phyloP scores from a whole-genome alignment of 1,140 invertebrate species.

The Papilio dardanus region DNA sequence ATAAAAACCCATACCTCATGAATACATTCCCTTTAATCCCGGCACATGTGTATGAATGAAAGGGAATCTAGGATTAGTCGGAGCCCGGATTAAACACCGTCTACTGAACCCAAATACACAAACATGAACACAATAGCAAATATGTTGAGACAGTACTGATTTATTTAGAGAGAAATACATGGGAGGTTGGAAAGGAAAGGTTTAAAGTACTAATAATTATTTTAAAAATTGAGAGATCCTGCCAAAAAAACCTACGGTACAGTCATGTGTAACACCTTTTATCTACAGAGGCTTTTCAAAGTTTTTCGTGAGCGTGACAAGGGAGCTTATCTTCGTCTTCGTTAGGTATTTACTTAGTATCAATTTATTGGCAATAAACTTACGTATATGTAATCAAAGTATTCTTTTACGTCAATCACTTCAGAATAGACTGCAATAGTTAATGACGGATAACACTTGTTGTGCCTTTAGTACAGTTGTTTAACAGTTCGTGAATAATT shows the following conservation, averaged over 20 bases:
- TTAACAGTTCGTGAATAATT: not conserved
- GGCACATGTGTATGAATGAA: not conserved
- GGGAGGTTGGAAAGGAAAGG: not conserved
- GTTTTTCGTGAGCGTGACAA: not conserved
- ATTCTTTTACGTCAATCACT: not conserved
- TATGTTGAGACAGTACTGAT: not conserved
- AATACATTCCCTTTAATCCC: conserved; percentile 1
- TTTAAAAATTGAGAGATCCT: not conserved
- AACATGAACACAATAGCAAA: conserved; percentile 1
- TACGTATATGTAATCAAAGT: not conserved
- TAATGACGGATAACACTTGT: not conserved
- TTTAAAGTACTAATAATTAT: not conserved
- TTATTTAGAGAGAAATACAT: not conserved
- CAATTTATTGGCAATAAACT: not conserved
- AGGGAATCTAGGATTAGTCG: conserved; percentile 5
- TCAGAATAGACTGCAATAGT: not conserved
- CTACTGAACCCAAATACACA: conserved; percentile 1
- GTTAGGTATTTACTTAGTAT: no score
- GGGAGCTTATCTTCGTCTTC: not conserved
- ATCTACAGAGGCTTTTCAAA: no score
- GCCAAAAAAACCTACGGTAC: no score
- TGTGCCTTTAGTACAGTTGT: not conserved
- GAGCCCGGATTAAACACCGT: not conserved
- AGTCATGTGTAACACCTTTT: not conserved
- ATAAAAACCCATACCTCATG: not conserved